Evolutionary conservation across 2,888 invertebrate species (phyloP).

Genomic region (Deilephila elpenor): DNA sequence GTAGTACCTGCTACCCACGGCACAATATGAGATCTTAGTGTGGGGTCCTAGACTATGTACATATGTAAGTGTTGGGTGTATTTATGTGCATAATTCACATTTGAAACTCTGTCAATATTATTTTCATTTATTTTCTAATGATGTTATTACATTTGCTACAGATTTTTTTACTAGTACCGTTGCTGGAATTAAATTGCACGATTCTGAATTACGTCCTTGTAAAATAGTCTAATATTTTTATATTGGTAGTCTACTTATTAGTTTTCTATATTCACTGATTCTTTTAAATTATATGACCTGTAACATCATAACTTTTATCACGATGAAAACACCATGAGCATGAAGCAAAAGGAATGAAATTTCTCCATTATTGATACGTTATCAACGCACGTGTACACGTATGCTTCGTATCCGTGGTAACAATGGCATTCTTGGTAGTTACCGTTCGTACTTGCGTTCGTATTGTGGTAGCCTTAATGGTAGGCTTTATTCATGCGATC

Average conservation of each 20-base stretch:
- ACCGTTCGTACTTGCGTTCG: slow-evolving; percentile 3
- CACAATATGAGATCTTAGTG: too few relatives aligned
- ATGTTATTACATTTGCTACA: too few relatives aligned
- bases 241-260: background rate
- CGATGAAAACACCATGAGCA: background rate
- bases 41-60: too few relatives aligned
- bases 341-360: slow-evolving; percentile 6
- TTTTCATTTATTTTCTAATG: too few relatives aligned
- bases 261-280: background rate
- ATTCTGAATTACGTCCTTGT: too few relatives aligned
- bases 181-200: too few relatives aligned
- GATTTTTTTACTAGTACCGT: too few relatives aligned
- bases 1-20: too few relatives aligned
- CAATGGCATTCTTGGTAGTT: slow-evolving; percentile 6
- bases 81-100: too few relatives aligned
- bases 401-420: background rate
- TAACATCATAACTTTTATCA: slow-evolving; percentile 5
- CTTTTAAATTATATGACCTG: background rate
- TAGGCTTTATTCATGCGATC: slow-evolving; percentile 9
- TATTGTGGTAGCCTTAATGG: background rate
- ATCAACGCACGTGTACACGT: slow-evolving; percentile 1
- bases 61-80: too few relatives aligned
- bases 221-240: background rate
- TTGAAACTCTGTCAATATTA: too few relatives aligned
- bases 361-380: background rate